Evolutionary conservation across 2,888 invertebrate genomes (phyloP).

Genomic region (Drosophila neotestacea): DNA sequence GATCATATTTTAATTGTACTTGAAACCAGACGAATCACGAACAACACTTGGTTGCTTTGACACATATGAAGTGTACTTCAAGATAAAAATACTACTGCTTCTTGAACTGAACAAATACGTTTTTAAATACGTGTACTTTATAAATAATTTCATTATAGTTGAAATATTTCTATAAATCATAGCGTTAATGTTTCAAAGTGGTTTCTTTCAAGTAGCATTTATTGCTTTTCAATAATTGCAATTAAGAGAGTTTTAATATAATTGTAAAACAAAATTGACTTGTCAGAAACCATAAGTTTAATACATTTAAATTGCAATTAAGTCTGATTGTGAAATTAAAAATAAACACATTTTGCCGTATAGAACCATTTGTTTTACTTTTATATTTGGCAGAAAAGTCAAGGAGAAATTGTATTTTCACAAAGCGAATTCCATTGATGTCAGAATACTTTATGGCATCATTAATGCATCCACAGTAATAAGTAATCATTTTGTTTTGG

Average conservation of each 20-base stretch:
- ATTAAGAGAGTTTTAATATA: not conserved
- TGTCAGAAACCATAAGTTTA: not conserved
- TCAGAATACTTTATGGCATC: conserved; percentile 28
- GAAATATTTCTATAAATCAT: not conserved
- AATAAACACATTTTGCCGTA: not conserved
- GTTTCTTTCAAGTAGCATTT: not conserved
- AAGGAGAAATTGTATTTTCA: not conserved
- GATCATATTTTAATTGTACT: conserved; percentile 61
- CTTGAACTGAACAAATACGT: conserved; percentile 6
- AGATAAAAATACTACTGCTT: conserved; percentile 13
- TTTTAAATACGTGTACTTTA: conserved; percentile 1
- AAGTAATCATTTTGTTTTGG: conserved; percentile 30
- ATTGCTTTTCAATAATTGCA: no score
- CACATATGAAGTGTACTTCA: conserved; percentile 56
- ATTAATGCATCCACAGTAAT: conserved; percentile 35
- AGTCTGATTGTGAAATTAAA: not conserved
- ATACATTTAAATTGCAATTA: not conserved
- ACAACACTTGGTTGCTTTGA: conserved; percentile 38
- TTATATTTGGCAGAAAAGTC: not conserved
- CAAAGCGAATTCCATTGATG: conserved; percentile 32
- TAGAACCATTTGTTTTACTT: not conserved
- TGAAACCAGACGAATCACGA: conserved; percentile 55
- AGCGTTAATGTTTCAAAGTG: not conserved
- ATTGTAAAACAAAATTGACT: not conserved
- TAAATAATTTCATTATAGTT: not conserved